Percentiles rank a stretch among this genome's conserved stretches.
phyloP scores from a whole-genome alignment of 2,113 vertebrate genomes.

The Lasiurus borealis region DNA sequence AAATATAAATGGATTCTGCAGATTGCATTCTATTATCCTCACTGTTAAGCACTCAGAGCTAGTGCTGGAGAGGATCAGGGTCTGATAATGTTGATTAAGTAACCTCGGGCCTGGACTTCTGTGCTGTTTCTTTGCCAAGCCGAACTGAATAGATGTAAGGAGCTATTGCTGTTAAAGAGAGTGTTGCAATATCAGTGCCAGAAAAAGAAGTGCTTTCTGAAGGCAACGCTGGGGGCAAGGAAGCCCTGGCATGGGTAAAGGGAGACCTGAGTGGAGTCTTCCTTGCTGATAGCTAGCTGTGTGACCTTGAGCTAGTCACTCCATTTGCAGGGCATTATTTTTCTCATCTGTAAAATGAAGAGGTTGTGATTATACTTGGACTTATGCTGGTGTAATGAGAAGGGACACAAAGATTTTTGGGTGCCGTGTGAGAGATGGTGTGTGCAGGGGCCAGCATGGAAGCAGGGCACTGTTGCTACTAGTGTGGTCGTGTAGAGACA shows the following conservation, averaged over 20 bases:
- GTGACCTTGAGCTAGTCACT: not conserved
- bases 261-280: not conserved
- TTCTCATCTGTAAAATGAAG: not conserved
- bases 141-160: not conserved
- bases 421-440: not conserved
- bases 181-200: not conserved
- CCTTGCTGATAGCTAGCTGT: not conserved
- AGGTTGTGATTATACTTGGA: not conserved
- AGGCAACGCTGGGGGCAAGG: not conserved
- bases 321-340: not conserved
- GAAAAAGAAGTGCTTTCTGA: not conserved
- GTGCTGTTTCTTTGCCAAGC: conserved; percentile 62
- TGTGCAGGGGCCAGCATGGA: not conserved
- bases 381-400: not conserved
- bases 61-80: conserved; percentile 42
- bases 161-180: not conserved
- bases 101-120: conserved; percentile 62
- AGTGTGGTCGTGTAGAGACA: not conserved
- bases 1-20: conserved; percentile 81
- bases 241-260: not conserved
- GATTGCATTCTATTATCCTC: conserved; percentile 79
- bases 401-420: not conserved
- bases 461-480: not conserved
- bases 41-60: conserved; percentile 60
- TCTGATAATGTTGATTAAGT: conserved; percentile 71